Conservation (phyloP, 2,888 invertebrate genomes). For the Trichogramma evanescens region DNA sequence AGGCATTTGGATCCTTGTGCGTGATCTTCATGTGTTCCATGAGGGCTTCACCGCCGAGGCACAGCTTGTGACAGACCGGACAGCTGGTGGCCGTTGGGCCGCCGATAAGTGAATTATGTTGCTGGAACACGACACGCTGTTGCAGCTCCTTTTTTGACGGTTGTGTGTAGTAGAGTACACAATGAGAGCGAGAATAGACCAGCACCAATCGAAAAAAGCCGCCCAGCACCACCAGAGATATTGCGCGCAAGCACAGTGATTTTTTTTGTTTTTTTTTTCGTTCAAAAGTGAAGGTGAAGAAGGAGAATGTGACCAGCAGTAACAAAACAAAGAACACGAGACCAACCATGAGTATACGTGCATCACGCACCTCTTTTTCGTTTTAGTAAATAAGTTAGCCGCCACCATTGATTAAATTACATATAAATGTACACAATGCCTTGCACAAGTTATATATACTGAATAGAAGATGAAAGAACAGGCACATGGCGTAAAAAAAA, state of each 20-base stretch:
- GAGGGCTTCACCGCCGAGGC: slow-evolving; percentile 84
- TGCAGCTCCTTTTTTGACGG: slow-evolving; percentile 65
- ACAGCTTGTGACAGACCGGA: slow-evolving; percentile 90
- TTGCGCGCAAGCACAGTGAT: slow-evolving; percentile 30
- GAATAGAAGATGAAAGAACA: background rate
- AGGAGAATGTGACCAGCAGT: slow-evolving; percentile 27
- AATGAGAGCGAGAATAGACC: slow-evolving; percentile 39
- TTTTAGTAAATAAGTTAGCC: no score
- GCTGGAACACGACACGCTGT: slow-evolving; percentile 91
- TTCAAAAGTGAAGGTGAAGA: slow-evolving; percentile 27
- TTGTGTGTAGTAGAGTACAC: slow-evolving; percentile 15
- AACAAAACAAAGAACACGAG: no score
- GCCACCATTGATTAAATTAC: no score
- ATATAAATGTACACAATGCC: no score
- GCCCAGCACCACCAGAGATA: slow-evolving; percentile 44
- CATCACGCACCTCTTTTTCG: no score
- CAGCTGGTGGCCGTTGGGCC: slow-evolving; percentile 88
- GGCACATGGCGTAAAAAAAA: background rate
- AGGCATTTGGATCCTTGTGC: slow-evolving; percentile 86
- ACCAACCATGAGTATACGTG: no score
- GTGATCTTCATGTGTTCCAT: slow-evolving; percentile 95
- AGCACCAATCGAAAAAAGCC: slow-evolving; percentile 36
- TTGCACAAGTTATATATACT: background rate
- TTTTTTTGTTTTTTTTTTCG: no score
- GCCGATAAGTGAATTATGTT: slow-evolving; percentile 87